Percentiles rank a stretch among this genome's conserved stretches.
These are phyloP conservation scores for Melikaiella ostensackeni DNA, from an alignment of 2,888 invertebrate genomes.

Conservation along the genomic window DNA sequence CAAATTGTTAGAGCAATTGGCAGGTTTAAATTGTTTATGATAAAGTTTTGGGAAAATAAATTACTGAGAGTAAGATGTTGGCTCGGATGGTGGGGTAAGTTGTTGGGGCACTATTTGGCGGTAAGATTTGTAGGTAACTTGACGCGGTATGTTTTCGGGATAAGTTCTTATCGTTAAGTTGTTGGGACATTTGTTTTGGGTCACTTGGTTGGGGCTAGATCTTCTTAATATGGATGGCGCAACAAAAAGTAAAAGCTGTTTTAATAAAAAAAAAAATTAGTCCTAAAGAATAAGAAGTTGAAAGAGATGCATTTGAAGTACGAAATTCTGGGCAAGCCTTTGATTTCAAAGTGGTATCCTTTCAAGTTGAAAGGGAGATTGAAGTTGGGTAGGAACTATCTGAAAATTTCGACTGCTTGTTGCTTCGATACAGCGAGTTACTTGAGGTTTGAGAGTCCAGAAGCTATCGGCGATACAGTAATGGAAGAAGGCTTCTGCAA, in stretches of 20 bases:
- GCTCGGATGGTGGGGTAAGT: too few species aligned
- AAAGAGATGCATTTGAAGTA: not conserved
- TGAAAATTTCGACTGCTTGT: not conserved
- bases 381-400: conserved; percentile 14
- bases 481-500: conserved; percentile 38
- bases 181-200: not conserved
- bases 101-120: too few species aligned
- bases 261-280: too few species aligned
- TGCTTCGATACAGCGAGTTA: not conserved
- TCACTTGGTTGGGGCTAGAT: not conserved
- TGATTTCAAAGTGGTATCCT: conserved; percentile 28
- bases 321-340: not conserved
- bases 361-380: conserved; percentile 9
- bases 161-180: too few species aligned
- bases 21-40: too few species aligned
- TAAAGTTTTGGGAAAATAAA: too few species aligned
- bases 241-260: not conserved
- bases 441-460: conserved; percentile 18
- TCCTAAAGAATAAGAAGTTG: too few species aligned
- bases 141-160: too few species aligned
- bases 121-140: too few species aligned
- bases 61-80: too few species aligned
- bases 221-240: not conserved
- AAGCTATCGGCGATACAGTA: conserved; percentile 28
- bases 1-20: too few species aligned